These are phyloP conservation scores for Pachyuromys duprasi DNA, from an alignment of 2,797 vertebrate genomes.

Conservation along the genomic window DNA sequence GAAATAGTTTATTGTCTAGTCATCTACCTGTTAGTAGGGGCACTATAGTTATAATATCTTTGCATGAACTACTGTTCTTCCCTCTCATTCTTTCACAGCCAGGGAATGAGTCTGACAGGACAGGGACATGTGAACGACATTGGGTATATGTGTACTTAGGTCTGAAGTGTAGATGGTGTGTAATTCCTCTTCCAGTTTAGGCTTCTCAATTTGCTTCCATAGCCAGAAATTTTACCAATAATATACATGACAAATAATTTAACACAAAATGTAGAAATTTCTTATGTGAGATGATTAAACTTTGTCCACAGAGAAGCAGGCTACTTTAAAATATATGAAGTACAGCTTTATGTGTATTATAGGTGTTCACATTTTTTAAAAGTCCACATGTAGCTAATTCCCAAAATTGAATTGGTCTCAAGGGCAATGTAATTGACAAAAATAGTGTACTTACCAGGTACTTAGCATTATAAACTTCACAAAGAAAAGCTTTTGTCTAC, in stretches of 20 bases:
- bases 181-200: neutral
- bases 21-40: neutral
- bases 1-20: neutral
- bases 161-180: neutral
- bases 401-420: neutral
- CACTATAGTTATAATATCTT: neutral
- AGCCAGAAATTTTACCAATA: neutral
- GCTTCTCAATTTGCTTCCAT: neutral
- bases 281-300: neutral
- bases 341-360: neutral
- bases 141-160: neutral
- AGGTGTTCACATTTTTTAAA: neutral
- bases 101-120: too few relatives aligned
- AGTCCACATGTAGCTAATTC: neutral
- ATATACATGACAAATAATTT: neutral
- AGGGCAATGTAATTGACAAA: neutral
- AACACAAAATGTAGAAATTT: constrained; percentile 54
- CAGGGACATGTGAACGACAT: neutral
- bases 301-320: neutral
- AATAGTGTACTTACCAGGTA: neutral
- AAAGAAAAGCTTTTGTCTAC: neutral
- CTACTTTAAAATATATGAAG: neutral
- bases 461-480: neutral
- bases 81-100: neutral
- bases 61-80: neutral